Evolutionary conservation across 2,888 invertebrate genomes (phyloP).

Genomic region (Osmoderma eremita): DNA sequence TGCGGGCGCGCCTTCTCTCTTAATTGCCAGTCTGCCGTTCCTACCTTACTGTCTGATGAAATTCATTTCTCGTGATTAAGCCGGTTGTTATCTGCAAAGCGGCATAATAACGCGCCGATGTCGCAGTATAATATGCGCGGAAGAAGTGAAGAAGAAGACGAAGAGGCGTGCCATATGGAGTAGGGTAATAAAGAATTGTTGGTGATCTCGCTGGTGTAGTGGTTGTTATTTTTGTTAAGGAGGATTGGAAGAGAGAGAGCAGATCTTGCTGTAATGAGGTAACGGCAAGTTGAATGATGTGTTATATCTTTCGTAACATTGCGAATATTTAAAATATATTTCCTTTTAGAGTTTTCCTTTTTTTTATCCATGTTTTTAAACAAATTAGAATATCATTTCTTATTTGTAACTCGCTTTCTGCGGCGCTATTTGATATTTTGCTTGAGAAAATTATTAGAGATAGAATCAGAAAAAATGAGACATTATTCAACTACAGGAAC

Average conservation of each 20-base stretch:
- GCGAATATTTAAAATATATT: slow-evolving; percentile 7
- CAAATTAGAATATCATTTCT: no score
- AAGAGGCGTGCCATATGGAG: not conserved
- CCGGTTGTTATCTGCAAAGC: slow-evolving; percentile 21
- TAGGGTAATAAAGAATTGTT: slow-evolving; percentile 22
- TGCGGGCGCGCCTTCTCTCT: not conserved
- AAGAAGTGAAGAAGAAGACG: not conserved
- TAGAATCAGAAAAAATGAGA: no score
- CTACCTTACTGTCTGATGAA: slow-evolving; percentile 1
- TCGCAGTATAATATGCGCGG: slow-evolving; percentile 1
- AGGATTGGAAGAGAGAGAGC: not conserved
- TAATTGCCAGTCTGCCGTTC: not conserved
- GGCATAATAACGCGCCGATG: slow-evolving; percentile 2
- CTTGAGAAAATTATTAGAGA: no score
- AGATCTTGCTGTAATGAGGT: slow-evolving; percentile 11
- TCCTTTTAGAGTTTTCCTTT: not conserved
- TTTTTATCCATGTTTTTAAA: not conserved
- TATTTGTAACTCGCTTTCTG: no score
- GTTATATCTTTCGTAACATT: slow-evolving; percentile 13
- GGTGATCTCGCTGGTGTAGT: slow-evolving; percentile 1
- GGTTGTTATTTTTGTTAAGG: slow-evolving; percentile 6
- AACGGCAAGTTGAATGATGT: slow-evolving; percentile 17
- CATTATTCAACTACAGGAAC: no score
- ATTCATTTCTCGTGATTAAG: slow-evolving; percentile 22
- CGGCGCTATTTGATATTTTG: no score